phyloP scores from a whole-genome alignment of 2,113 vertebrate genomes.

The Bufo bufo region DNA sequence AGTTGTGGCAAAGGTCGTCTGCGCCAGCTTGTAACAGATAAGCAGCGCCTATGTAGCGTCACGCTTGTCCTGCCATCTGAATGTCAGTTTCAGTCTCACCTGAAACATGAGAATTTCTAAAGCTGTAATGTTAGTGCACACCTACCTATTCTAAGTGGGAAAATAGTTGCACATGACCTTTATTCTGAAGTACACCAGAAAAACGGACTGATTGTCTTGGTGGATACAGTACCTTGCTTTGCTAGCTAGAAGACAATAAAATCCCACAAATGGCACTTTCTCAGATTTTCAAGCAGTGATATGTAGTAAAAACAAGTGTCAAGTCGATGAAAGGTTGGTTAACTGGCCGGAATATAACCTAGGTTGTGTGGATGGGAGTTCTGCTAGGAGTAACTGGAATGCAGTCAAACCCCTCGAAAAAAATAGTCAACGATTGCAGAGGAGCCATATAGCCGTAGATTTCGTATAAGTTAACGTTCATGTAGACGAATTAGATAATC shows the following conservation, averaged over 20 bases:
- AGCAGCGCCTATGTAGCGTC: not conserved
- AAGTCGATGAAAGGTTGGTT: not conserved
- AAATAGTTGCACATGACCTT: not conserved
- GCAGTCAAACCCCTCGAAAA: not conserved
- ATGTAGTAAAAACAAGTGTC: not conserved
- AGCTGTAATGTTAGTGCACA: not conserved
- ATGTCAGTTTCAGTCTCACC: not conserved
- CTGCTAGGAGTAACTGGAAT: not conserved
- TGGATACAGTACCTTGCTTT: not conserved
- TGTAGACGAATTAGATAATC: no score
- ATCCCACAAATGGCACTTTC: not conserved
- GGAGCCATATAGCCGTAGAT: no score
- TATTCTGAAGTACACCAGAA: not conserved
- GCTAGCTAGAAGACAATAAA: not conserved
- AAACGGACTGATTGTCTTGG: not conserved
- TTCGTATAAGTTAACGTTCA: no score
- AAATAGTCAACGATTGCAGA: no score
- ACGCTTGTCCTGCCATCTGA: not conserved
- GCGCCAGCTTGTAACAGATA: not conserved
- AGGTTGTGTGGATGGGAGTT: not conserved
- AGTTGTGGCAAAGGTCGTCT: not conserved
- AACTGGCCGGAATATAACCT: slow-evolving; percentile 6
- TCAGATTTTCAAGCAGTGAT: not conserved
- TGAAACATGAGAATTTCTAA: not conserved
- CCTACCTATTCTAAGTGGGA: not conserved